Evolutionary conservation across 1,140 invertebrate species (phyloP), one percentile per base, ranked within the genome.

Genomic region (Saxidomus purpurata): DNA sequence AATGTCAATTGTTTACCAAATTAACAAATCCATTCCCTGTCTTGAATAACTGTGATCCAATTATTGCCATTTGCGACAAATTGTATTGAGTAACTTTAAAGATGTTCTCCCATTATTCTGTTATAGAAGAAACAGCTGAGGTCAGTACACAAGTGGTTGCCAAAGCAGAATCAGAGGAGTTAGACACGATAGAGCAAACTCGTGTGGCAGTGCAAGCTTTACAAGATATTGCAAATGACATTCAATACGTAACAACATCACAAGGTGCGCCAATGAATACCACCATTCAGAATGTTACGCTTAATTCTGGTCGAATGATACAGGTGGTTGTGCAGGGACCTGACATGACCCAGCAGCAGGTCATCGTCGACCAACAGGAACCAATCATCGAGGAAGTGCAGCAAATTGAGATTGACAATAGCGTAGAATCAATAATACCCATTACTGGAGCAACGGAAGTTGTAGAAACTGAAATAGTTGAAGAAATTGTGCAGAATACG

Each of bases 141-240:
- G 74, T 47, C 40, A 67, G 77, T 71, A 88, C 86, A 0, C 77
- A 74, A 38, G 76, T 69, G 76, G 25, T 79, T 34, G 47, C 49
- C 19, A 77, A 67, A 40, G 38, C 9, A 0, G 86, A 80, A 17
- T 67, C 55, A 43, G 47, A 61, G 25, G 76, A 80, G 38, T 43
- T 79, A 52, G 76, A 80, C 28, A 77, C 71, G 31, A 80, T 88
- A 25, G 86, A 88, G 47, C 86, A 88, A 40, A 88, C 86, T 38
- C 76, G 86, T 28, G 86, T 88, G 4, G 86, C 86, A 2, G 86
- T 88, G 3, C 86, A 88, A 55, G 86, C 86, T 19, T 61, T 88
- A n/a, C 86, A 88, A 49, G 86, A 88, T 49, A 88, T 88, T 63
- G 86, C 86, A 36, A 88, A 88, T 55, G 86, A 88, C 49, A 79